Evolutionary conservation across 2,888 invertebrate species (phyloP), one percentile per base, ranked within the genome.

Genomic region (Mactromeris polynyma): DNA sequence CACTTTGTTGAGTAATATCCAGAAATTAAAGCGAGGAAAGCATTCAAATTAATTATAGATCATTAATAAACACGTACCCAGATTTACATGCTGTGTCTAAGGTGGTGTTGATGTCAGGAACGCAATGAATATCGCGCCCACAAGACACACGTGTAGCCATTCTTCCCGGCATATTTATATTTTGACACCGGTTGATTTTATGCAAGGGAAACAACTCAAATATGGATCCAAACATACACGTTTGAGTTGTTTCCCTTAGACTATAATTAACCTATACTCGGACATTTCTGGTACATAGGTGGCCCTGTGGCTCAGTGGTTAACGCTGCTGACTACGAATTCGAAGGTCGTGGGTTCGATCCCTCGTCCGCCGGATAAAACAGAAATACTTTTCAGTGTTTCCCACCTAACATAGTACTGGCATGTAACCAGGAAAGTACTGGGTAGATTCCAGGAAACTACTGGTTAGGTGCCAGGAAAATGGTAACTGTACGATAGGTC

Each of bases 111-210:
- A 96, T 95, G 84, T 96, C 96, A 11, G 96, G 95, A 85, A 94
- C 94, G 84, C 95, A 95, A 83, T 95, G 94, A 86, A 95, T 95
- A 90, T 96, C 96, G 89, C 96, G 88, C 40, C 96, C 96, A 92
- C 96, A 96, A 83, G 96, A 96, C 40, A 96, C 93, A 90, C 96
- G 94, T 90, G 94, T 80, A 38, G 93, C 89, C 94, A 93, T 93
- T 88, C 92, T 94, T n/a, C 90, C 91, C 31, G 93, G 93, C 93
- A 93, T 93, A 21, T 83, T 92, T 87, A 6, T 83, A 85, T 54
- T 46, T 2, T 26, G n/a, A 79, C 90, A 90, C 90, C 90, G 89
- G 40, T 17, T 14, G 51, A 51, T 17, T 51, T 51, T 26, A 9
- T 64, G 26, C 58, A 64, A 64, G 58, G 58, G 26, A 64, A 26